Base-by-base conservation (phyloP, 2,888 invertebrate genomes). In the Lycaena phlaeas region DNA sequence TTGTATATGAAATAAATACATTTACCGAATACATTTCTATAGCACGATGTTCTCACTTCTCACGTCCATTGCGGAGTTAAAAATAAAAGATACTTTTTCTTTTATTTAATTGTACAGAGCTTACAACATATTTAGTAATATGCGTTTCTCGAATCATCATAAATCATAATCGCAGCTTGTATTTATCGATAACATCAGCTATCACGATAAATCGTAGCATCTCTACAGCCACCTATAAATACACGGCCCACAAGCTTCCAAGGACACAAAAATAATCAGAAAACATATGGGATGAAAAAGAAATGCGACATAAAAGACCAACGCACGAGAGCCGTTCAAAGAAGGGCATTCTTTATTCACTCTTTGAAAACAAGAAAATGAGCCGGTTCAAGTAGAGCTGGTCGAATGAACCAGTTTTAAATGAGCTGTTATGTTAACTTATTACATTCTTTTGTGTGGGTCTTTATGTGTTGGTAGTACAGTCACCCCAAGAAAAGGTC, bases 401-500 rank as follows among this genome's bases (percentile, higher is more conserved):
- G 77, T 41, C 45, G 50, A 46, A 15, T 9, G 29, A 47, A 44
- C 73, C 68, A 67, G 48, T 57, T 52, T 56, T 52, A 49, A 46
- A 47, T 50, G 67, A 61, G 22, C 67, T 48, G 46, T 51, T 47
- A 41, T 39, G 52, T 49, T 49, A 50, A 50, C 51, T 44, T 47
- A 49, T 53, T 56, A 51, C 46, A 46, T 56, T 49, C 45, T 52
- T 47, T 49, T 37, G 43, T 43, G 42, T 30, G 44, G 54, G 52
- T 66, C 72, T 61, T 42, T 46, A 46, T 48, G 53, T 45, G 54
- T 48, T 72, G 74, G 79, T 51, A 58, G 74, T 71, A 70, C 81
- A 81, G 72, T 81, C 79, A 82, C 78, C 81, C 73, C 76, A 67
- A 65, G 75, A 57, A 72, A 75, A 78, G 79, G 82, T 78, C 70